phyloP scores from a whole-genome alignment of 2,797 vertebrate genomes.

The Simalia tracyae region DNA sequence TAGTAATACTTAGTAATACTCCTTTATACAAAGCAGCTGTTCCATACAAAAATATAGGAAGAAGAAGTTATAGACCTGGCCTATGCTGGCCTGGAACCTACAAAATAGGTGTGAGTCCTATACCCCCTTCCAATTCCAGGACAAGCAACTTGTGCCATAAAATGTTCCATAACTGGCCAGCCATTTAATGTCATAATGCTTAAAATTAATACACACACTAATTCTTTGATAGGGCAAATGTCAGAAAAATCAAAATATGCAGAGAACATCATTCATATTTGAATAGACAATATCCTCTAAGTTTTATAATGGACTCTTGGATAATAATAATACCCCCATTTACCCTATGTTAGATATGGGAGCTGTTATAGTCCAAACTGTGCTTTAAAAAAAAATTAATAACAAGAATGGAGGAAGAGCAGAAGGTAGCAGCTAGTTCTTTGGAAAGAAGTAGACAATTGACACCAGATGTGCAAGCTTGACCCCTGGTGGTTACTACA shows the following conservation, averaged over 20 bases:
- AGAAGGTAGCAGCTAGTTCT: neutral
- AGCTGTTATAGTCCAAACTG: neutral
- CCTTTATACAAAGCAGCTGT: neutral
- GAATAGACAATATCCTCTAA: neutral
- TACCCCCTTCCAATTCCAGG: neutral
- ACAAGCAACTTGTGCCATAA: neutral
- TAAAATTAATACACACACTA: neutral
- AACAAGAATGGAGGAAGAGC: neutral
- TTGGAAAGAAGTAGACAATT: neutral
- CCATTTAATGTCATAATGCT: neutral
- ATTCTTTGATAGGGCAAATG: neutral
- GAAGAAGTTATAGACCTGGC: neutral
- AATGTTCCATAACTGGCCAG: neutral
- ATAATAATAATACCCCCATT: neutral
- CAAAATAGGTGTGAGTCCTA: neutral
- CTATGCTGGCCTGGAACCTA: neutral
- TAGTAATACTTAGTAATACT: neutral
- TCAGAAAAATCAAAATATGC: neutral
- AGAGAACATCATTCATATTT: neutral
- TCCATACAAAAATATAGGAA: neutral
- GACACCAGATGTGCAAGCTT: conserved; percentile 24
- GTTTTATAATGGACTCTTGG: neutral
- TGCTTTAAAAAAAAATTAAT: neutral
- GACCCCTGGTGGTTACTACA: conserved; percentile 5
- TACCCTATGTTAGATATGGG: neutral